Base-by-base conservation (phyloP, 2,113 vertebrate genomes). In the Loxodonta africana region DNA sequence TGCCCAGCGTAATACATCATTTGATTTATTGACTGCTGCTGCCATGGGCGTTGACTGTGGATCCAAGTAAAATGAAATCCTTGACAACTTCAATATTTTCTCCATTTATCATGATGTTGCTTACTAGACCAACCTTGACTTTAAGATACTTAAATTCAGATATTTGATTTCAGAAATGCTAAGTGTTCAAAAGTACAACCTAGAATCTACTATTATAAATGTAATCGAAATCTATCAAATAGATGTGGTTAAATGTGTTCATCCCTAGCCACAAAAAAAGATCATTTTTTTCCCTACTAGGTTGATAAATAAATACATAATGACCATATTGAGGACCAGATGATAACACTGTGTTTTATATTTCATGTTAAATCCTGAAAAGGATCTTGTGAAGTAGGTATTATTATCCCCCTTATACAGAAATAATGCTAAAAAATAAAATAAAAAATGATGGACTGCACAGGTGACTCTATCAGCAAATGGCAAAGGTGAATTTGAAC, bases 171-270 rank as follows among this genome's bases (percentile, higher is more conserved):
- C 83, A 85, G 17, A 91, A 94, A 95, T 48, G 46, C 74, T 26
- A 69, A 92, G 83, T 48, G 5, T 48, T 83, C 65, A 87, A 94
- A 82, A 74, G 37, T 15, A 4, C 14, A 82, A 62, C 18, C 44
- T 86, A n/a, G 17, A 90, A 69, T 14, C 48, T 78, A 20, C 60
- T 82, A 91, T 92, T 67, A n/a, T 73, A 74, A 97, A 46, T 44
- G 4, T 44, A 26, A 30, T 78, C 78, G 37, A 73, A 25, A 84
- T 23, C 44, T 76, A 26, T 76, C 71, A 76, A 51, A 46, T 91
- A 84, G 82, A 77, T 23, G 15, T 78, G 4, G 4, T 84, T 57
- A 69, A 88, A 92, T 17, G 65, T 71, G 33, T 15, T 88, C 80
- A 30, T 30, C 1, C 10, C 20, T 65, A 76, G 30, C 11, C 6